Conservation (phyloP, 1,140 invertebrate species). For the Macrocentrus cingulum region DNA sequence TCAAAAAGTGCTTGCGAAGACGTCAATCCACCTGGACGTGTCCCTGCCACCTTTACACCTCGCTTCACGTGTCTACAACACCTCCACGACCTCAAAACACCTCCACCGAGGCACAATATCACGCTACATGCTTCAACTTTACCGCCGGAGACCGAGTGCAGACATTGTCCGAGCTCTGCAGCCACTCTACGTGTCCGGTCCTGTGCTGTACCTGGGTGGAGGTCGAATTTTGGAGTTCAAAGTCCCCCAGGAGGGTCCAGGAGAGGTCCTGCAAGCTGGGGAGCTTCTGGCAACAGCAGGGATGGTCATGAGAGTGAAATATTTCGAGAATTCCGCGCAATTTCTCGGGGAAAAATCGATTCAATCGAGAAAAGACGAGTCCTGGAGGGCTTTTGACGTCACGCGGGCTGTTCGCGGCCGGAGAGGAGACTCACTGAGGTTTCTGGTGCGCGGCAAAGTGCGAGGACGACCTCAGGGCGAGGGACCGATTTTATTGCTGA, state of each 20-base stretch:
- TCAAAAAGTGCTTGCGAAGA: conserved; percentile 42
- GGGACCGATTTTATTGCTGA: conserved; percentile 44
- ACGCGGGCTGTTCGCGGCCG: conserved; percentile 39
- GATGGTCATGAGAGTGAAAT: conserved; percentile 45
- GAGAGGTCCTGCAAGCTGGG: conserved; percentile 44
- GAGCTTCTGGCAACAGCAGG: conserved; percentile 47
- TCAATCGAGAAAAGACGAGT: conserved; percentile 42
- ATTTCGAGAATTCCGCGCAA: conserved; percentile 29
- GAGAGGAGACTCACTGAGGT: conserved; percentile 31
- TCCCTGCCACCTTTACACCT: conserved; percentile 38
- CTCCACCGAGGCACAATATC: conserved; percentile 39
- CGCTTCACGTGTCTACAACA: conserved; percentile 31
- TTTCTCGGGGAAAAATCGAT: conserved; percentile 28
- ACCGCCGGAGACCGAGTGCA: conserved; percentile 44
- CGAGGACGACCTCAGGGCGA: conserved; percentile 35
- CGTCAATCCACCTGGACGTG: conserved; percentile 48
- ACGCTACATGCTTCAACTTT: conserved; percentile 50
- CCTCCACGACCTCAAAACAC: conserved; percentile 28
- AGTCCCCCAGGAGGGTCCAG: conserved; percentile 36
- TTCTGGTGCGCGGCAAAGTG: conserved; percentile 40
- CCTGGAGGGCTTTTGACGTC: conserved; percentile 54
- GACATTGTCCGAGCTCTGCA: conserved; percentile 50
- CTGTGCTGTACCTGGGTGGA: conserved; percentile 31
- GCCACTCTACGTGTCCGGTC: conserved; percentile 41
- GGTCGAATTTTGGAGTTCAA: conserved; percentile 45